Evolutionary conservation across 2,888 invertebrate genomes (phyloP).

Genomic region (Abscondita cerata): DNA sequence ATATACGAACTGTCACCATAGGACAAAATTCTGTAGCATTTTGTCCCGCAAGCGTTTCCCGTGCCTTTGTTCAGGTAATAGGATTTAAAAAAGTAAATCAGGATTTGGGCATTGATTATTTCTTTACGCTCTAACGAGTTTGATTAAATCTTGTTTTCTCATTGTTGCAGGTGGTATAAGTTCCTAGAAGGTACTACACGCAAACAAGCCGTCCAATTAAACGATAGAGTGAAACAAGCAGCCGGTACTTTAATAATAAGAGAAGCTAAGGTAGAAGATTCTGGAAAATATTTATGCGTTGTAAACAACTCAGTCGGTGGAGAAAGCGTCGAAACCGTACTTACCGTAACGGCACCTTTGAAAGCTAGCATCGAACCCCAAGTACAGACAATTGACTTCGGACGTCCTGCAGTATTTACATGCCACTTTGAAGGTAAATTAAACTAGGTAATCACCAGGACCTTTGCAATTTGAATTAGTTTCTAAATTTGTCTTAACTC

Average conservation of each 20-base stretch:
- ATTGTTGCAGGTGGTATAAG: slow-evolving; percentile 91
- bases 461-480: too few species aligned
- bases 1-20: slow-evolving; percentile 50
- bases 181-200: slow-evolving; percentile 87
- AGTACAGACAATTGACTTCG: slow-evolving; percentile 89
- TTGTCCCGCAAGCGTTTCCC: slow-evolving; percentile 78
- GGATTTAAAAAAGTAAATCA: neutral
- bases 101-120: slow-evolving; percentile 15
- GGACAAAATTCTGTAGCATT: slow-evolving; percentile 63
- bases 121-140: too few species aligned
- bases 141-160: slow-evolving; percentile 2
- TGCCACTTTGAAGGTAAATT: slow-evolving; percentile 80
- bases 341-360: slow-evolving; percentile 91
- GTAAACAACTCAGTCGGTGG: slow-evolving; percentile 95
- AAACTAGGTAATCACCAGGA: neutral
- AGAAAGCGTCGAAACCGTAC: slow-evolving; percentile 89
- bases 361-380: slow-evolving; percentile 89
- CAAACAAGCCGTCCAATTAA: slow-evolving; percentile 87
- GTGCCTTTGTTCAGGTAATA: slow-evolving; percentile 77
- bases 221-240: slow-evolving; percentile 90
- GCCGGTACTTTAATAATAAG: slow-evolving; percentile 93
- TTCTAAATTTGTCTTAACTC: neutral
- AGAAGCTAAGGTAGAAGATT: slow-evolving; percentile 90
- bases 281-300: slow-evolving; percentile 92
- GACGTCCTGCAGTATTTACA: slow-evolving; percentile 89